Conservation (phyloP, 2,888 invertebrate genomes). For the Timandra comae region DNA sequence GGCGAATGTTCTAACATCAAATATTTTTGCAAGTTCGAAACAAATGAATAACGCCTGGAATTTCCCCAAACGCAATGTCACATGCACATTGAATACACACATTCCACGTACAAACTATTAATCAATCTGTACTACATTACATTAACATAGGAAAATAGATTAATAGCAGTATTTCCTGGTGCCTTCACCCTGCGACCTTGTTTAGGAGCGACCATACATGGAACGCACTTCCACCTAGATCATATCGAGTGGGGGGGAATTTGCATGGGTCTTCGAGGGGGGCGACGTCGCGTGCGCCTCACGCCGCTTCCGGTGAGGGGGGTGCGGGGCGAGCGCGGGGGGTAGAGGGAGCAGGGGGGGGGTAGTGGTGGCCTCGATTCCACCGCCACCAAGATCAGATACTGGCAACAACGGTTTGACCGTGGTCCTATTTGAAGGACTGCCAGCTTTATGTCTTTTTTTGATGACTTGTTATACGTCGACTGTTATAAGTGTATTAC, state of each 20-base stretch:
- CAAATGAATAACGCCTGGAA: too few relatives aligned
- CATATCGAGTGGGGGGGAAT: conserved; percentile 42
- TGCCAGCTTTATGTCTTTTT: conserved; percentile 4
- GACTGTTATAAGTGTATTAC: too few relatives aligned
- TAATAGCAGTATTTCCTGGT: conserved; percentile 17
- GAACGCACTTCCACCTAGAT: conserved; percentile 47
- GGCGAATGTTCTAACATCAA: too few relatives aligned
- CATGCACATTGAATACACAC: too few relatives aligned
- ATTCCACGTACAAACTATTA: conserved; percentile 1
- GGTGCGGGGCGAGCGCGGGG: conserved; percentile 12
- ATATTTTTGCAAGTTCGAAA: too few relatives aligned
- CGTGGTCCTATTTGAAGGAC: conserved; percentile 28
- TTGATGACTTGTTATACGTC: too few relatives aligned
- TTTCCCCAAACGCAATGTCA: too few relatives aligned
- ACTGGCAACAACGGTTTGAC: conserved; percentile 44
- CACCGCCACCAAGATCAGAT: conserved; percentile 53
- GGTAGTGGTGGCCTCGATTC: conserved; percentile 53
- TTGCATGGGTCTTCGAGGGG: conserved; percentile 63
- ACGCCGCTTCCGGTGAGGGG: conserved; percentile 55
- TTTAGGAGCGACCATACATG: conserved; percentile 40
- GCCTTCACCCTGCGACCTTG: conserved; percentile 43
- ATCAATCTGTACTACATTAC: conserved; percentile 6
- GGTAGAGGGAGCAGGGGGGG: conserved; percentile 9
- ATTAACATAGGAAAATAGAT: conserved; percentile 25
- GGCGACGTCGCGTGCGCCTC: conserved; percentile 54